Conservation (phyloP, 2,888 invertebrate species). For the Orthosia cruda region DNA sequence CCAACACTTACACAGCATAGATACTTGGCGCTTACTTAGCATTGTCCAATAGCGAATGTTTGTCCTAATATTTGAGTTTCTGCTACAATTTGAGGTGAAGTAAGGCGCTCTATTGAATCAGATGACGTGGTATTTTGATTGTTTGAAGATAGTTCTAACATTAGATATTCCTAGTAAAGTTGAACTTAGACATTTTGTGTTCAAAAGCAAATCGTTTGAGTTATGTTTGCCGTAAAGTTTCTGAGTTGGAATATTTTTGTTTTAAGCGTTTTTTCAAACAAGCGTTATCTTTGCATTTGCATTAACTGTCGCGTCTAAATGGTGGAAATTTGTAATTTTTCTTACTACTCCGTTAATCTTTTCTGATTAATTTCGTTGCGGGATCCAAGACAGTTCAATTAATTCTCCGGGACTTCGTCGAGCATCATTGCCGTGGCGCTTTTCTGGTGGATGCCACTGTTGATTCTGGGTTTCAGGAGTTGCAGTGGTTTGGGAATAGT, state of each 20-base stretch:
- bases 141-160: constrained; percentile 58
- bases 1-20: constrained; percentile 42
- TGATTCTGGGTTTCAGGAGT: too few relatives aligned
- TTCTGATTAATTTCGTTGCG: too few relatives aligned
- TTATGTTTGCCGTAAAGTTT: constrained; percentile 4
- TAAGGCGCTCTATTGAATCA: constrained; percentile 68
- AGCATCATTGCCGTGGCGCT: too few relatives aligned
- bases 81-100: constrained; percentile 69
- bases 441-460: too few relatives aligned
- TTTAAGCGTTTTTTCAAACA: neutral
- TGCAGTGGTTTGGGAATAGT: too few relatives aligned
- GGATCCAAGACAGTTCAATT: too few relatives aligned
- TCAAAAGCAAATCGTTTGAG: constrained; percentile 16
- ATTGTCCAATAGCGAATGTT: constrained; percentile 71
- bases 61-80: constrained; percentile 71
- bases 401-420: too few relatives aligned
- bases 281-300: too few relatives aligned
- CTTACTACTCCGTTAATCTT: too few relatives aligned
- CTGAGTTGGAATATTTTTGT: neutral
- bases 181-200: constrained; percentile 21
- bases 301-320: too few relatives aligned
- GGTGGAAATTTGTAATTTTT: too few relatives aligned
- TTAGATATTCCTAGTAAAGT: constrained; percentile 40
- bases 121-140: constrained; percentile 70
- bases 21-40: constrained; percentile 73